Conservation (phyloP, 2,797 vertebrate genomes). For the Xenops minutus region DNA sequence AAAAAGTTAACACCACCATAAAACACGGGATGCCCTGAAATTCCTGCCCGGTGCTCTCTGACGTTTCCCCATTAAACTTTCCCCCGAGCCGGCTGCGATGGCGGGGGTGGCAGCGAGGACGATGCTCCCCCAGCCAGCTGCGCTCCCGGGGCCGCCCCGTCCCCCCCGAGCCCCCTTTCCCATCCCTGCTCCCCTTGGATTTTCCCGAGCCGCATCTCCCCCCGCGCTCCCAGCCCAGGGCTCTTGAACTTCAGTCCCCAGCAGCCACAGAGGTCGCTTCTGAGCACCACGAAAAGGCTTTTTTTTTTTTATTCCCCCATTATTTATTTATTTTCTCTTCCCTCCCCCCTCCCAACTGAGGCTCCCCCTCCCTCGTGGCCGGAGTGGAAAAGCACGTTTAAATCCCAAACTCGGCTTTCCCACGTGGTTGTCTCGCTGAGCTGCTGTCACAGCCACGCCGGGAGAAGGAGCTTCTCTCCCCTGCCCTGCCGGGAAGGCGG, state of each 20-base stretch:
- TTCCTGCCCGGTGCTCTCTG: not conserved
- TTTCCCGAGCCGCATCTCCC: not conserved
- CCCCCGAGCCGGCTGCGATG: not conserved
- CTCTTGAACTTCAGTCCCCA: not conserved
- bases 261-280: slow-evolving; percentile 23
- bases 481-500: not conserved
- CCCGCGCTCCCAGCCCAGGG: not conserved
- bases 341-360: not conserved
- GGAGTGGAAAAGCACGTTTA: not conserved
- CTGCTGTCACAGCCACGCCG: not conserved
- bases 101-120: not conserved
- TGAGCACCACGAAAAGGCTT: not conserved
- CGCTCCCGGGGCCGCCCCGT: too few species aligned
- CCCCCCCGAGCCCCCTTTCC: not conserved
- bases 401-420: not conserved
- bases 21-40: not conserved
- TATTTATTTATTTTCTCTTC: not conserved
- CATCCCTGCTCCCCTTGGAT: not conserved
- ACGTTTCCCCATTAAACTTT: not conserved
- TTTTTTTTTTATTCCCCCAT: not conserved
- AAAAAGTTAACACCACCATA: slow-evolving; percentile 4
- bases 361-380: slow-evolving; percentile 8
- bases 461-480: not conserved
- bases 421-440: slow-evolving; percentile 19
- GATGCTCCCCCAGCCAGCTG: not conserved